Evolutionary conservation across 2,888 invertebrate genomes (phyloP), one percentile per base, ranked within the genome.

Genomic region (Melipona bicolor): DNA sequence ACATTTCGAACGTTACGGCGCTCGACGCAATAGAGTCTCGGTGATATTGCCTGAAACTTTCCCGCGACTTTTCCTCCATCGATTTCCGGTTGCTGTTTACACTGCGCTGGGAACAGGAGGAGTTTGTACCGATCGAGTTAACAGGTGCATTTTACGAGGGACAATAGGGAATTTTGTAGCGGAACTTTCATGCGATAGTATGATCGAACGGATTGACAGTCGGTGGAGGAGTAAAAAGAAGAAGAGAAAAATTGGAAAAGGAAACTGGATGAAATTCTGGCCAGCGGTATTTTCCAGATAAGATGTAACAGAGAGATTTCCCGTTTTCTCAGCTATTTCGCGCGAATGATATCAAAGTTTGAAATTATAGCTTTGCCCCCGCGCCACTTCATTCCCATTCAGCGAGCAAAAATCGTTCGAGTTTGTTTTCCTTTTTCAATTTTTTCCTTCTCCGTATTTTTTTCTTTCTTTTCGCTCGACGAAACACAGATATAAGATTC

Each of bases 271-370:
- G 52, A 75, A 81, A 81, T 56, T 79, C 69, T 43, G 36, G 64
- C 70, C n/a, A 43, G 36, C 52, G 56, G 52, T 24, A 59, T 59
- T 50, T 50, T 50, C 27, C 27, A 76, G 80, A 80, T 79, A 74
- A 77, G 83, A 77, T 77, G 65, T 77, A 81, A 81, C 65, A 77
- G 67, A 68, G 80, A 27, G 62, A 76, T 80, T 83, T 78, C 65
- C 69, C 54, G 36, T 61, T 19, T 70, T 54, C 72, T 83, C 83
- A 43, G 75, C 65, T 72, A 56, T 83, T 76, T 80, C 71, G 50
- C n/a, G 52, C 36, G 59, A 64, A 69, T 61, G 62, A 64, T 69
- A 74, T 77, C 70, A 65, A n/a, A 73, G 54, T 61, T 82, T 79
- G 32, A 67, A 79, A 82, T 79, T 75, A 71, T 59, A 67, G 65